phyloP scores from a whole-genome alignment of 2,888 invertebrate species.

The Orthosia gothica region DNA sequence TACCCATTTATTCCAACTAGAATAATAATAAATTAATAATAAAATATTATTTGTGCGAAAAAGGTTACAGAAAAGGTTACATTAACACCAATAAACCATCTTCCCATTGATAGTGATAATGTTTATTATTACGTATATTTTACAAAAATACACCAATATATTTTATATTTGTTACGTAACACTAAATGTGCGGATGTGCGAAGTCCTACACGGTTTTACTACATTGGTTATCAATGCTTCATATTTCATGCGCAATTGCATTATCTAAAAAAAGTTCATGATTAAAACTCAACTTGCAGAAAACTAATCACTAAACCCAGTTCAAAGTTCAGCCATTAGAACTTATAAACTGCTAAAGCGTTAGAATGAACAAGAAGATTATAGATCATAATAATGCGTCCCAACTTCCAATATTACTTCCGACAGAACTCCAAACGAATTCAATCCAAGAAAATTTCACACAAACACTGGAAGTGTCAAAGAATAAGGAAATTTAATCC shows the following conservation, averaged over 20 bases:
- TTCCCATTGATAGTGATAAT: too few relatives aligned
- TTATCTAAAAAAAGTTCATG: background rate
- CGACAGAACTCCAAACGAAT: conserved; percentile 33
- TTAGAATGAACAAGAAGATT: background rate
- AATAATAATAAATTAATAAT: too few relatives aligned
- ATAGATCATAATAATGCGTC: conserved; percentile 21
- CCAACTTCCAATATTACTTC: conserved; percentile 37
- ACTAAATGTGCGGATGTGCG: too few relatives aligned
- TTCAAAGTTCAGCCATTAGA: background rate
- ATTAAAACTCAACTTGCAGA: background rate
- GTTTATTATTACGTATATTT: too few relatives aligned
- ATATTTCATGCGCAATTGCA: background rate
- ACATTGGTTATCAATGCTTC: background rate
- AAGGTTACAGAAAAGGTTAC: too few relatives aligned
- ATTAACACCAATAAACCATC: too few relatives aligned
- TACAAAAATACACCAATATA: too few relatives aligned
- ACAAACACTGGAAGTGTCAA: conserved; percentile 77
- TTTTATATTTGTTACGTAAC: too few relatives aligned
- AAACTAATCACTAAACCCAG: background rate
- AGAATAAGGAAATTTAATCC: conserved; percentile 87
- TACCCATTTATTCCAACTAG: too few relatives aligned
- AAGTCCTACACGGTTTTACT: too few relatives aligned
- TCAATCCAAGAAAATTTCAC: conserved; percentile 69
- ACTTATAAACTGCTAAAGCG: conserved; percentile 2
- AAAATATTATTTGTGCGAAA: too few relatives aligned